phyloP scores from a whole-genome alignment of 2,113 vertebrate genomes.

The Amphiprion ocellaris region DNA sequence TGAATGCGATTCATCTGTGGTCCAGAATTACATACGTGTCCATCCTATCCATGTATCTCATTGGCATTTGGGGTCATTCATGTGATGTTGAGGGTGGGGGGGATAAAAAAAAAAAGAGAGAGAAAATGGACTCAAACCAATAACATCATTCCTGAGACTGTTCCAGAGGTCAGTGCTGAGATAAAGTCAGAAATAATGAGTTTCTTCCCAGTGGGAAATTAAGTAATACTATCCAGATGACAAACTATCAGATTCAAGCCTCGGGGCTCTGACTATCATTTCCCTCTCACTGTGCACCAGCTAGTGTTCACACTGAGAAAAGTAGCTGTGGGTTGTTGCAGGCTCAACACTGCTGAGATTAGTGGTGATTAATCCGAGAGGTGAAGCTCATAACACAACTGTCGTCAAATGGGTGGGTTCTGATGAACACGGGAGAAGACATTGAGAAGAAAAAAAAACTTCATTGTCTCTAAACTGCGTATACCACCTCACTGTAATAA shows the following conservation, averaged over 20 bases:
- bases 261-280: constrained; percentile 78
- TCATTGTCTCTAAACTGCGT: background rate
- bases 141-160: constrained; percentile 74
- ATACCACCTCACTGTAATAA: background rate
- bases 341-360: constrained; percentile 53
- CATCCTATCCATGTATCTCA: constrained; percentile 68
- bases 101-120: constrained; percentile 16
- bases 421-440: constrained; percentile 1
- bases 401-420: constrained; percentile 16
- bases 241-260: constrained; percentile 82
- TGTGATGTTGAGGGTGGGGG: constrained; percentile 35
- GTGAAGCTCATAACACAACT: constrained; percentile 28
- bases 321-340: constrained; percentile 52
- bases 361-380: constrained; percentile 60
- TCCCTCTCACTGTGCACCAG: constrained; percentile 70
- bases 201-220: constrained; percentile 85
- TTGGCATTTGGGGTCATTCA: constrained; percentile 67
- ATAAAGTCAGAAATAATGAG: constrained; percentile 85
- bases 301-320: constrained; percentile 64
- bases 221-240: constrained; percentile 85
- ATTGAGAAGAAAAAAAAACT: background rate
- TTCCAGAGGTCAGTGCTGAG: constrained; percentile 79
- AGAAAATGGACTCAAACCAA: constrained; percentile 71
- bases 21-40: constrained; percentile 37
- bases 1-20: constrained; percentile 50